Base-by-base conservation (phyloP, 2,888 invertebrate genomes). In the Torymus tubicola region DNA sequence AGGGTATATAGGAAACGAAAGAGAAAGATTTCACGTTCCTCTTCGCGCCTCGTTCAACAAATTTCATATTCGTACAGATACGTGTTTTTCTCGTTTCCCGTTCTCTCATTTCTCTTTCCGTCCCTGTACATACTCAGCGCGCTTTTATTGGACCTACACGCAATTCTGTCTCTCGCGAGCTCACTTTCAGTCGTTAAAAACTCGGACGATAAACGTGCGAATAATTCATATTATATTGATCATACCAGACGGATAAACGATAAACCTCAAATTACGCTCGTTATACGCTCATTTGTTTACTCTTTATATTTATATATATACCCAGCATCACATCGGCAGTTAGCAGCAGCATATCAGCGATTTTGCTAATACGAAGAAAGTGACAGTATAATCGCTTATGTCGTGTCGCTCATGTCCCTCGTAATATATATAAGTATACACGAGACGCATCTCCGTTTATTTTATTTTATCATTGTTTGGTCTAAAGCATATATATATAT, bases 291-390 rank as follows among this genome's bases (percentile, higher is more conserved):
- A 64, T 79, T 24, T 60, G 16, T 18, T 21, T 42, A 70, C 42
- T 42, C 8, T 42, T 24, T 63, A 14, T 53, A 21, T n/a, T 53
- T 68, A 55, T 53, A 13, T 21, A 42, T 65, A 50, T 64, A 74
- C 42, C 68, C 75, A 82, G 76, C 70, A 70, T 82, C 74, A 77
- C 70, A 74, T 73, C 65, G 80, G 80, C 77, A 80, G 82, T 82
- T 74, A 77, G 60, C 77, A 82, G 65, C 80, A 82, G 70, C 65
- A 63, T 72, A 73, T 76, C 58, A 69, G 79, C 57, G 52, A 57
- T 75, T 75, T 58, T 42, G 53, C 21, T 53, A 60, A 68, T 72
- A 77, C 57, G 55, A 75, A 52, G 58, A 64, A 52, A 76, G 72
- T 58, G 57, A 68, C 67, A 53, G 21, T 42, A 42, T 12, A 24